phyloP scores from a whole-genome alignment of 2,888 invertebrate species.

The Caenorhabditis virilis region DNA sequence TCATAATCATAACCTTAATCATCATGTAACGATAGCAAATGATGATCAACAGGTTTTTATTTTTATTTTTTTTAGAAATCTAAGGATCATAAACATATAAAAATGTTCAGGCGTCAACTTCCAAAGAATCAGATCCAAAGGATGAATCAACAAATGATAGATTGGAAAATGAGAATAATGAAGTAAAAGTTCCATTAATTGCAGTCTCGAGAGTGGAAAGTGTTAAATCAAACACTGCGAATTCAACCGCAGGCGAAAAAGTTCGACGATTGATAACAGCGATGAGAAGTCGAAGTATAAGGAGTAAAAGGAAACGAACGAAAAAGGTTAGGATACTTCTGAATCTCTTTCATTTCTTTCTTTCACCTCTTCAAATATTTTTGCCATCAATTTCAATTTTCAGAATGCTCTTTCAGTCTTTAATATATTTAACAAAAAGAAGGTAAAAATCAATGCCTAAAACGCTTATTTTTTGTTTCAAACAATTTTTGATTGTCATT shows the following conservation, averaged over 20 bases:
- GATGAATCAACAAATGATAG: conserved; percentile 6
- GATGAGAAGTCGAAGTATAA: conserved; percentile 39
- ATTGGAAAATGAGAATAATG: background rate
- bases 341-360: background rate
- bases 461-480: too few relatives aligned
- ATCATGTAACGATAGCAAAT: conserved; percentile 20
- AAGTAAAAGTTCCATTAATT: conserved; percentile 46
- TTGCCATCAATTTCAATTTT: too few relatives aligned
- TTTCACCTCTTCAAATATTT: background rate
- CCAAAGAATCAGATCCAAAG: conserved; percentile 23
- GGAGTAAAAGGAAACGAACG: conserved; percentile 34
- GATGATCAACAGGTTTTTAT: conserved; percentile 36
- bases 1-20: background rate
- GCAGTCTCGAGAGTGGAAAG: conserved; percentile 52
- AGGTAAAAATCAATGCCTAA: too few relatives aligned
- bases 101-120: conserved; percentile 28
- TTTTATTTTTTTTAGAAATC: too few relatives aligned
- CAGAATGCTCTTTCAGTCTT: conserved; percentile 33
- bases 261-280: conserved; percentile 46
- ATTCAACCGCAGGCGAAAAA: conserved; percentile 38
- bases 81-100: background rate
- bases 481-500: too few relatives aligned
- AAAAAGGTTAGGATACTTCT: conserved; percentile 3
- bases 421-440: conserved; percentile 37
- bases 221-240: conserved; percentile 36